Percentiles rank a stretch among this genome's conserved stretches.
Conservation (phyloP, 2,888 invertebrate genomes). For the Leptinotarsa haldemani region DNA sequence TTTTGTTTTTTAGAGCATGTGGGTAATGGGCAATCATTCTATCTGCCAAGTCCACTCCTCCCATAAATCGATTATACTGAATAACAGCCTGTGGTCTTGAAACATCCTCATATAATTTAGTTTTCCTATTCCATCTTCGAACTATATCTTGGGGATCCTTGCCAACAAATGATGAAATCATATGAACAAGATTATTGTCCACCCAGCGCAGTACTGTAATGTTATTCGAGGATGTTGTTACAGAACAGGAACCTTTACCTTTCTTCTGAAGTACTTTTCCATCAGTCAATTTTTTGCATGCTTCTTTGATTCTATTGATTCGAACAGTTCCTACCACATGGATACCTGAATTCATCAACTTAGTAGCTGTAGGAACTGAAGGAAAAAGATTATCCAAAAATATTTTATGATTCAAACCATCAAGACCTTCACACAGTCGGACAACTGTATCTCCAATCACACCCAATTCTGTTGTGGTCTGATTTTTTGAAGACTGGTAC, state of each 20-base stretch:
- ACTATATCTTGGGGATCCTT: constrained; percentile 12
- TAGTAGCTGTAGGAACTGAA: constrained; percentile 17
- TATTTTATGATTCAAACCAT: constrained; percentile 27
- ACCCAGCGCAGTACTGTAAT: constrained; percentile 35
- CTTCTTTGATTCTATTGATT: constrained; percentile 25
- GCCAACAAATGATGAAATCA: constrained; percentile 2
- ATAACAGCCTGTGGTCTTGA: constrained; percentile 19
- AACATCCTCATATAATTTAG: no score
- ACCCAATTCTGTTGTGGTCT: constrained; percentile 23
- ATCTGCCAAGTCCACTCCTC: constrained; percentile 31
- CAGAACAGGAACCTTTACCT: constrained; percentile 28
- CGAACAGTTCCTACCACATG: constrained; percentile 28
- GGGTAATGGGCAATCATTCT: constrained; percentile 33
- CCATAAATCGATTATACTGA: constrained; percentile 31
- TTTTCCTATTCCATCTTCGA: not conserved
- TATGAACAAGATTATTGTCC: constrained; percentile 35
- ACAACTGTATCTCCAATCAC: constrained; percentile 28
- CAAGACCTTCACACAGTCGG: constrained; percentile 22
- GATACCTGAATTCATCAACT: constrained; percentile 18
- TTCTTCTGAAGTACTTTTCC: constrained; percentile 17
- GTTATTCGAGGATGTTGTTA: constrained; percentile 35
- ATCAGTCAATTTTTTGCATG: constrained; percentile 18
- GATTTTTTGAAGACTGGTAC: constrained; percentile 16
- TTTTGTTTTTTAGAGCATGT: constrained; percentile 32
- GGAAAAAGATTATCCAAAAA: constrained; percentile 31